These are phyloP conservation scores for Gymnorhina tibicen DNA, from an alignment of 2,113 vertebrate genomes.

Conservation along the genomic window DNA sequence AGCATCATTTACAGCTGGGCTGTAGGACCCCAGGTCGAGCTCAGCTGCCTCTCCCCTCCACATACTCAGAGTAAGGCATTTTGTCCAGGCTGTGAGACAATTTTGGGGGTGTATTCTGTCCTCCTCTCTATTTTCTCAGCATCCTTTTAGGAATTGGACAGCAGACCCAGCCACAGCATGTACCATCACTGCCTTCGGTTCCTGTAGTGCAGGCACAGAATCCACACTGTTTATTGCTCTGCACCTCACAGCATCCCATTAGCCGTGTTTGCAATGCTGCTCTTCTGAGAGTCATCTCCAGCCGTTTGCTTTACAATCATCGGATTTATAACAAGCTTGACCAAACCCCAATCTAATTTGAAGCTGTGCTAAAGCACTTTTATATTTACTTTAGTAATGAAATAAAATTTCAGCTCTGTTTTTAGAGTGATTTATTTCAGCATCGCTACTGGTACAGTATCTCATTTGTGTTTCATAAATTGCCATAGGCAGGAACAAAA, in stretches of 20 bases:
- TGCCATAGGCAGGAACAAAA: constrained; percentile 46
- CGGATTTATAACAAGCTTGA: constrained; percentile 58
- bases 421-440: constrained; percentile 58
- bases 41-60: not conserved
- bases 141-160: not conserved
- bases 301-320: constrained; percentile 25
- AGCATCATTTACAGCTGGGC: not conserved
- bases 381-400: constrained; percentile 65
- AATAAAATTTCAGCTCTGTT: constrained; percentile 60
- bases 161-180: not conserved
- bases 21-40: not conserved
- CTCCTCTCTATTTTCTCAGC: not conserved
- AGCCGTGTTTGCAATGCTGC: not conserved
- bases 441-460: not conserved
- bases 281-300: constrained; percentile 29
- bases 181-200: not conserved
- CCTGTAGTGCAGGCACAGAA: not conserved
- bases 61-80: not conserved
- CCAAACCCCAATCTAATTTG: constrained; percentile 64
- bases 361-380: constrained; percentile 53
- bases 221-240: not conserved
- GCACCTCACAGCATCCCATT: not conserved
- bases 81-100: not conserved
- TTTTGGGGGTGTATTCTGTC: not conserved
- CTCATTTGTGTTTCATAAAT: constrained; percentile 63